A percentile compares a stretch with the other conserved stretches of the same genome.
Conservation (phyloP, 92 coral and sea anemone genomes). For the Umimayanthus chanpuru region DNA sequence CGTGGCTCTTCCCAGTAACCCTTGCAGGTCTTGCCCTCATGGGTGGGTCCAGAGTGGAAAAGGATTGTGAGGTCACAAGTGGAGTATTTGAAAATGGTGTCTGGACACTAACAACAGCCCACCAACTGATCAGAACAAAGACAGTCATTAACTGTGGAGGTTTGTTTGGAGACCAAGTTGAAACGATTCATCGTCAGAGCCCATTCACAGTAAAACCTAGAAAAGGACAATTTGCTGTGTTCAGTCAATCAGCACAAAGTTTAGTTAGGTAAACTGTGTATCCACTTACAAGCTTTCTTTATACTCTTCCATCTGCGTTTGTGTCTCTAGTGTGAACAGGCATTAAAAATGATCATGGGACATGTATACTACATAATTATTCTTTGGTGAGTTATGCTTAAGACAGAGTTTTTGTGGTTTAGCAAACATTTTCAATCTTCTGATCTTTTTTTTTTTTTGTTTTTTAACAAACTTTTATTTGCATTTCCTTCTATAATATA, state of each 20-base stretch:
- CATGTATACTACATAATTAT: too few species aligned
- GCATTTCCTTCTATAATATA: too few species aligned
- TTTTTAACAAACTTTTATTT: too few species aligned
- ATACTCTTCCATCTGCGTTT: too few species aligned
- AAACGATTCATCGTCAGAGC: slow-evolving; percentile 57
- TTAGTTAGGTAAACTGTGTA: slow-evolving; percentile 37
- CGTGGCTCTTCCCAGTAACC: slow-evolving; percentile 74
- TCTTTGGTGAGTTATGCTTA: too few species aligned
- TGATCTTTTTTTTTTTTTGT: too few species aligned
- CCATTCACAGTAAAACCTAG: slow-evolving; percentile 85
- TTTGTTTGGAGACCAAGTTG: slow-evolving; percentile 73
- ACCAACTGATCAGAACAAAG: slow-evolving; percentile 61
- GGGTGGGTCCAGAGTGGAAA: slow-evolving; percentile 54
- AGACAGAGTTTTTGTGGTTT: too few species aligned
- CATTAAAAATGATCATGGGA: not conserved
- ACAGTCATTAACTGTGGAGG: slow-evolving; percentile 83
- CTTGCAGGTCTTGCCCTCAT: slow-evolving; percentile 63
- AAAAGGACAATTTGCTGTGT: slow-evolving; percentile 81
- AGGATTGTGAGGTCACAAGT: slow-evolving; percentile 57
- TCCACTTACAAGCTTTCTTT: too few species aligned
- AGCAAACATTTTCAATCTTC: too few species aligned
- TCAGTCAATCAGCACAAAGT: slow-evolving; percentile 63
- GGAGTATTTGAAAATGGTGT: slow-evolving; percentile 43
- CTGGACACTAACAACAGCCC: slow-evolving; percentile 64
- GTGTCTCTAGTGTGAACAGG: too few species aligned